Evolutionary conservation across 2,888 invertebrate genomes (phyloP).

Genomic region (Cheilosia scutellata): DNA sequence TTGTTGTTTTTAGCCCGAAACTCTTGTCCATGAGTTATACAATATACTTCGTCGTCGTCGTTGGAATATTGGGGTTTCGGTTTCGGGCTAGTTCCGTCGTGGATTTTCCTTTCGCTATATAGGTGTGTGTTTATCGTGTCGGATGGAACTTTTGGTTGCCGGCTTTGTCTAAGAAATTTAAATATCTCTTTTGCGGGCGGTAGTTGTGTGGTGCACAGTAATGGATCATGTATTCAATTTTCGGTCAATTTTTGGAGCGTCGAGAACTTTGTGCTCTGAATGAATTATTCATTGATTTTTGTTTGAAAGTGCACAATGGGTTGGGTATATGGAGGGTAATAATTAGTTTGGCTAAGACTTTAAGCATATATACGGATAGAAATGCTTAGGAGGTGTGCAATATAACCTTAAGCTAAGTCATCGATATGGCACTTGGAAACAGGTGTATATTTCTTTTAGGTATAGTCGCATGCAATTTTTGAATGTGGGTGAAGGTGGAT

Average conservation of each 20-base stretch:
- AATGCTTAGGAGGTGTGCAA: too few relatives aligned
- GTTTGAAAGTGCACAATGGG: conserved; percentile 2
- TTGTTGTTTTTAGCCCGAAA: conserved; percentile 30
- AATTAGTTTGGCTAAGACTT: neutral
- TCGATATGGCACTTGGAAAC: too few relatives aligned
- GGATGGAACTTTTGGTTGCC: conserved; percentile 10
- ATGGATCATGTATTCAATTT: conserved; percentile 37
- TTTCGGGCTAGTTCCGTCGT: conserved; percentile 46
- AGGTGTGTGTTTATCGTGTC: conserved; percentile 10
- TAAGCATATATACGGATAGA: too few relatives aligned
- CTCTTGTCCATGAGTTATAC: conserved; percentile 47
- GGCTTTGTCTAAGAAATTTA: conserved; percentile 34
- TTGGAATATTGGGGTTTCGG: conserved; percentile 27
- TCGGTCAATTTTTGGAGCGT: conserved; percentile 27
- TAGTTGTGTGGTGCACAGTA: neutral
- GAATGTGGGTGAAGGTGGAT: too few relatives aligned
- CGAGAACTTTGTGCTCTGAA: neutral
- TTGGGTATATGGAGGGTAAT: neutral
- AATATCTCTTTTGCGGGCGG: conserved; percentile 12
- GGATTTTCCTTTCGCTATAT: conserved; percentile 25
- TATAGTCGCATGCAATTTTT: too few relatives aligned
- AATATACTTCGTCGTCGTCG: conserved; percentile 30
- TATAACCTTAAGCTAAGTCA: too few relatives aligned
- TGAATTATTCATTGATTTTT: conserved; percentile 23
- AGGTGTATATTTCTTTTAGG: too few relatives aligned